Evolutionary conservation across 2,797 vertebrate genomes (phyloP).

Genomic region (Semaprochilodus insignis): DNA sequence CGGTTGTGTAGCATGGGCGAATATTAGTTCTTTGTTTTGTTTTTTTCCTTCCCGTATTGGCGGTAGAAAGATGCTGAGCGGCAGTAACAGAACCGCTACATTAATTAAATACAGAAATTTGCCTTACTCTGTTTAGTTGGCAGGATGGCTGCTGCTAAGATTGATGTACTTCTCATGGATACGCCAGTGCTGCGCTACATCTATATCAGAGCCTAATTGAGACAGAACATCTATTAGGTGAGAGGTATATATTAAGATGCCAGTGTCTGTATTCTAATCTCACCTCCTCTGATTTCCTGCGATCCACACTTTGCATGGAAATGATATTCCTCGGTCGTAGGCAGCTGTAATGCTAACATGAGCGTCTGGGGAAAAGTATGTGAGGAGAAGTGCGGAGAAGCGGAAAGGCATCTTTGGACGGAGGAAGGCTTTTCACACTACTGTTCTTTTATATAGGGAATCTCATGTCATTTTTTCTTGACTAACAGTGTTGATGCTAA

Average conservation of each 20-base stretch:
- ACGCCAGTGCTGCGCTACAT: slow-evolving; percentile 77
- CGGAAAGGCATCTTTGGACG: neutral
- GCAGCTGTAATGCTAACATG: slow-evolving; percentile 28
- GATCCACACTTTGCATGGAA: slow-evolving; percentile 56
- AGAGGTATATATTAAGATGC: slow-evolving; percentile 78
- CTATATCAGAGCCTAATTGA: slow-evolving; percentile 81
- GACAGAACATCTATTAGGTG: slow-evolving; percentile 80
- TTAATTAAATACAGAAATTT: slow-evolving; percentile 86
- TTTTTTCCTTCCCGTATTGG: slow-evolving; percentile 60
- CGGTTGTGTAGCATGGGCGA: slow-evolving; percentile 54
- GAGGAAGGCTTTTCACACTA: neutral
- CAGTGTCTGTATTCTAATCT: slow-evolving; percentile 76
- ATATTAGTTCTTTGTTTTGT: slow-evolving; percentile 61
- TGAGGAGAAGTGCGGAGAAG: neutral
- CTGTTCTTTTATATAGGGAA: neutral
- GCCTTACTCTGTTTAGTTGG: slow-evolving; percentile 79
- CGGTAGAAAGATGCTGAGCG: slow-evolving; percentile 81
- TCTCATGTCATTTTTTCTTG: neutral
- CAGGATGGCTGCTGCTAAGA: slow-evolving; percentile 73
- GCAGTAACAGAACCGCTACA: slow-evolving; percentile 77
- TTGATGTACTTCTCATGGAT: slow-evolving; percentile 79
- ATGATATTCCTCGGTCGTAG: slow-evolving; percentile 51
- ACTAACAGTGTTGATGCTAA: neutral
- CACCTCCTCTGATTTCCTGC: slow-evolving; percentile 48
- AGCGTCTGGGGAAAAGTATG: slow-evolving; percentile 19